Evolutionary conservation across 2,888 invertebrate genomes (phyloP).

Genomic region (Pyrochroa serraticornis): DNA sequence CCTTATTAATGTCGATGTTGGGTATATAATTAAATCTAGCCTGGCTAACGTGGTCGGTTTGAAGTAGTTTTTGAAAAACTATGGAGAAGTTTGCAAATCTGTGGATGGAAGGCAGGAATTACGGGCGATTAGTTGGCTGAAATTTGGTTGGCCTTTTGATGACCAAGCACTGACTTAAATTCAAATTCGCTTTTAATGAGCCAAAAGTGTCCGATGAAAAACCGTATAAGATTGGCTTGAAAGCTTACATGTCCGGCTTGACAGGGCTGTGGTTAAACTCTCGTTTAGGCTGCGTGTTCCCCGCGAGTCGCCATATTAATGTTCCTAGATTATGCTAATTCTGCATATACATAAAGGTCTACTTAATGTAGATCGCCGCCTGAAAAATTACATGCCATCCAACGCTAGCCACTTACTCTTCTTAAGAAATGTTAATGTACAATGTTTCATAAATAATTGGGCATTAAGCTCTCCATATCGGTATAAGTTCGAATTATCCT

Average conservation of each 20-base stretch:
- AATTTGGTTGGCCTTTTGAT: no score
- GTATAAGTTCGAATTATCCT: background rate
- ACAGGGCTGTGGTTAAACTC: slow-evolving; percentile 49
- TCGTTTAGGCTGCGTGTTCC: slow-evolving; percentile 45
- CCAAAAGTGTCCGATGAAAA: slow-evolving; percentile 3
- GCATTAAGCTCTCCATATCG: background rate
- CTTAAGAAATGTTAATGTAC: slow-evolving; percentile 33
- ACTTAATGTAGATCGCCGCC: slow-evolving; percentile 54
- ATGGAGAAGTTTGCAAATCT: no score
- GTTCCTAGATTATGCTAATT: slow-evolving; percentile 57
- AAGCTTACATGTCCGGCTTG: slow-evolving; percentile 25
- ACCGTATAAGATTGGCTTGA: slow-evolving; percentile 11
- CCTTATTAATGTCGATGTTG: no score
- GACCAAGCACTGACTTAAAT: no score
- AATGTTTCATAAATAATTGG: slow-evolving; percentile 14
- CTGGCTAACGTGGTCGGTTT: no score
- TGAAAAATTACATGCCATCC: slow-evolving; percentile 47
- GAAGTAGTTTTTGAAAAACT: no score
- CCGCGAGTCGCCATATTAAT: slow-evolving; percentile 51
- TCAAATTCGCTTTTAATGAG: no score
- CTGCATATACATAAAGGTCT: slow-evolving; percentile 56
- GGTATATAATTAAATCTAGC: no score
- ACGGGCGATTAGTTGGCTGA: no score
- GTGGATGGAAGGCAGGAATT: no score
- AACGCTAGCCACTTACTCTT: slow-evolving; percentile 43